Percentiles rank a stretch among this genome's conserved stretches.
Conservation (phyloP, 2,113 vertebrate species). For the Gymnorhina tibicen region DNA sequence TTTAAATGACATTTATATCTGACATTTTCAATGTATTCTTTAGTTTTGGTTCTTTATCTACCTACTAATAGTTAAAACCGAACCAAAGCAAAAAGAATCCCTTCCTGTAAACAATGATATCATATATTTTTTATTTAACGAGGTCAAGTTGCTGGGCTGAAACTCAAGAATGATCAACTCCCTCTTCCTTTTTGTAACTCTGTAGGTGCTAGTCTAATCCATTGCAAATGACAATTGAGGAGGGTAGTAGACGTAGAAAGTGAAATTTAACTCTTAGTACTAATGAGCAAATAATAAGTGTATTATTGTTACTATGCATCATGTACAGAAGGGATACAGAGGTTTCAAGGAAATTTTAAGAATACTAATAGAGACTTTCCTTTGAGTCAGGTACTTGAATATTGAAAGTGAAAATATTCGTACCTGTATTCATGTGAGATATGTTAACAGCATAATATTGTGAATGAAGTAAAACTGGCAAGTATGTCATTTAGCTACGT, state of each 20-base stretch:
- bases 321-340: not conserved
- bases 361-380: not conserved
- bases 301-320: not conserved
- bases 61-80: conserved; percentile 41
- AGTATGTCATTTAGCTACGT: not conserved
- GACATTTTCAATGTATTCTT: conserved; percentile 81
- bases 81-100: conserved; percentile 8
- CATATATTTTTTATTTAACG: conserved; percentile 59
- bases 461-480: not conserved
- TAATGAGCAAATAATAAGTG: not conserved
- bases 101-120: conserved; percentile 57
- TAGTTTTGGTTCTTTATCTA: conserved; percentile 65
- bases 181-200: not conserved
- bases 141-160: conserved; percentile 54
- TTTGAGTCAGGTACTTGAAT: not conserved
- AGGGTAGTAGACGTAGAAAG: not conserved
- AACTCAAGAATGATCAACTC: conserved; percentile 65
- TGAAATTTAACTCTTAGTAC: not conserved
- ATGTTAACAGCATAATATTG: not conserved
- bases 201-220: conserved; percentile 13
- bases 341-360: not conserved
- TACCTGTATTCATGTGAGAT: not conserved
- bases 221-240: conserved; percentile 1
- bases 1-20: conserved; percentile 90
- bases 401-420: not conserved